Conservation (phyloP, 1,140 invertebrate species). For the Drosophila dunni region DNA sequence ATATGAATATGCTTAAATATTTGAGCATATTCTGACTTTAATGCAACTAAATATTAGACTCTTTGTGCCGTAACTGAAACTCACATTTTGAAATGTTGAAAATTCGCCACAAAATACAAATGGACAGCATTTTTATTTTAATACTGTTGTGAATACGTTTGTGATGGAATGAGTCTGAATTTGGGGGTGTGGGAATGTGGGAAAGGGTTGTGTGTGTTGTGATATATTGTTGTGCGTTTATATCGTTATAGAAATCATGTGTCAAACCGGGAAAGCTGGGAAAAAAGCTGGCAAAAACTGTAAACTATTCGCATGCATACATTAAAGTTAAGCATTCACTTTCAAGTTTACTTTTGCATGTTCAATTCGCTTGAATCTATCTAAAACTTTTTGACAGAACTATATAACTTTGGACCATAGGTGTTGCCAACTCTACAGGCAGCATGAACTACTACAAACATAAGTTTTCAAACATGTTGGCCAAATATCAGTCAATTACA, state of each 20-base stretch:
- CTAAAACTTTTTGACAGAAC: too few species aligned
- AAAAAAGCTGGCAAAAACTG: background rate
- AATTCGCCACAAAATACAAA: background rate
- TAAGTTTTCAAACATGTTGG: too few species aligned
- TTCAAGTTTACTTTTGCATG: background rate
- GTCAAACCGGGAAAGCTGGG: background rate
- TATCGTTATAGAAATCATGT: slow-evolving; percentile 3
- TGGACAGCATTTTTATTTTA: slow-evolving; percentile 3
- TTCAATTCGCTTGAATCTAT: background rate
- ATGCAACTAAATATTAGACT: slow-evolving; percentile 20
- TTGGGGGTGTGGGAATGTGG: too few species aligned
- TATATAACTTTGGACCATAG: too few species aligned
- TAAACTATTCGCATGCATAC: background rate
- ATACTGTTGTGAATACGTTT: slow-evolving; percentile 12
- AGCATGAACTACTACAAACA: too few species aligned
- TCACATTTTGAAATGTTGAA: slow-evolving; percentile 6
- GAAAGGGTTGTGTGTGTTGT: background rate
- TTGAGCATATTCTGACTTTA: slow-evolving; percentile 5
- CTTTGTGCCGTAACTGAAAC: background rate
- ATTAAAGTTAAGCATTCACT: background rate
- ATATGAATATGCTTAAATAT: slow-evolving; percentile 22
- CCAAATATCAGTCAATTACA: too few species aligned
- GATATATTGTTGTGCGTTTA: background rate
- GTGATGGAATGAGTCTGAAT: background rate
- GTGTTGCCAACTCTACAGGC: too few species aligned